phyloP scores from a whole-genome alignment of 2,888 invertebrate genomes.

The Pinctada fucata region DNA sequence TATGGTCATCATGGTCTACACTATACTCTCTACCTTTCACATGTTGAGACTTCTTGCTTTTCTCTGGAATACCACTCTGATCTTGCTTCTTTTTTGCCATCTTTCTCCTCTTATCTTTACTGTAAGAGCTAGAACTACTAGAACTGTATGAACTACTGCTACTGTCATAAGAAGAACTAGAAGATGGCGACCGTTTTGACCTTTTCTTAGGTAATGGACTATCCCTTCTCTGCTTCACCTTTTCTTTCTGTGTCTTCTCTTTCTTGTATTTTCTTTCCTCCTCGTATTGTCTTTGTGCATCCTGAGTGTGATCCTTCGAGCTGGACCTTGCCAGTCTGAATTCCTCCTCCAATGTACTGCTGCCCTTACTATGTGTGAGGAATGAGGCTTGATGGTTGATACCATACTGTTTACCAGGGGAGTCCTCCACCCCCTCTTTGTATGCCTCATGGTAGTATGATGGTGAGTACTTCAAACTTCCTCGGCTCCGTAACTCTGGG shows the following conservation, averaged over 20 bases:
- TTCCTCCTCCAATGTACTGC: not conserved
- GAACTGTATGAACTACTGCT: not conserved
- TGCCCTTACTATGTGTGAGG: constrained; percentile 6
- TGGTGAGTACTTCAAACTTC: too few species aligned
- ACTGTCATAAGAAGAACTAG: not conserved
- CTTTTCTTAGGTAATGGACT: not conserved
- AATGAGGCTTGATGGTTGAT: constrained; percentile 34
- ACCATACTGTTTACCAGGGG: constrained; percentile 20
- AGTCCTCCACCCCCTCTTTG: not conserved
- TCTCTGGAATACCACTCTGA: too few species aligned
- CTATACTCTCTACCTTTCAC: too few species aligned
- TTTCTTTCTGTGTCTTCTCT: not conserved
- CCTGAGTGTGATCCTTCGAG: not conserved
- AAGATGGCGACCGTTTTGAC: not conserved
- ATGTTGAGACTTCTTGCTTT: too few species aligned
- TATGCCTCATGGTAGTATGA: too few species aligned
- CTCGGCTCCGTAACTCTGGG: too few species aligned
- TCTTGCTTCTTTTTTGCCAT: too few species aligned
- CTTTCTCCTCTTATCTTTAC: too few species aligned
- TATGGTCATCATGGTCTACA: too few species aligned
- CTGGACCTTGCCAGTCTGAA: not conserved
- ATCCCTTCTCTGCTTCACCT: not conserved
- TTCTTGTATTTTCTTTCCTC: not conserved
- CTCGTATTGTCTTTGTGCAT: not conserved
- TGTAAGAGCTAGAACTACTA: not conserved